phyloP scores from a whole-genome alignment of 2,797 vertebrate genomes.

The Megalops cyprinoides region DNA sequence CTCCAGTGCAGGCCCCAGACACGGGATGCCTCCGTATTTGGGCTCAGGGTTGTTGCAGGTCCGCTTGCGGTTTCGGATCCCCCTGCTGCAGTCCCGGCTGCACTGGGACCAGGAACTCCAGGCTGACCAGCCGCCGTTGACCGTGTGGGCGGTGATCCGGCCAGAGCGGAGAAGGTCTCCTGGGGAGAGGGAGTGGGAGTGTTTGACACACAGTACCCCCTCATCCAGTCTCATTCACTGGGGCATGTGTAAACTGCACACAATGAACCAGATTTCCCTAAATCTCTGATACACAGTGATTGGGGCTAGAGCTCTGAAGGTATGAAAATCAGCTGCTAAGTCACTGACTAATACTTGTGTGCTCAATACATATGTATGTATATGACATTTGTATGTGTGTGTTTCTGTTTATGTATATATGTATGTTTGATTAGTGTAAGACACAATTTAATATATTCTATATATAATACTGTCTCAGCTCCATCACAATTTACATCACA shows the following conservation, averaged over 20 bases:
- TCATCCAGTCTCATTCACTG: not conserved
- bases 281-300: not conserved
- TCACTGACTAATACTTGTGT: no score
- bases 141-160: slow-evolving; percentile 81
- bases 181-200: slow-evolving; percentile 40
- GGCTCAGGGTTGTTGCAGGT: slow-evolving; percentile 92
- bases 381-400: no score
- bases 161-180: slow-evolving; percentile 89
- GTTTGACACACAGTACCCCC: not conserved
- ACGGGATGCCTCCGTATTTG: slow-evolving; percentile 87
- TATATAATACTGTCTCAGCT: no score
- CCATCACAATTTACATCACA: not conserved
- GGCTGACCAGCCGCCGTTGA: slow-evolving; percentile 91
- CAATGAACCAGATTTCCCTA: not conserved
- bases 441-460: no score
- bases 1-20: slow-evolving; percentile 85
- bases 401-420: no score
- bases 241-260: not conserved
- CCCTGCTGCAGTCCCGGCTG: slow-evolving; percentile 91
- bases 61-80: slow-evolving; percentile 89
- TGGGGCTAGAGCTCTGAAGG: not conserved
- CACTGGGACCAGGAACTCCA: slow-evolving; percentile 95
- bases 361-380: no score
- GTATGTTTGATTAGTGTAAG: no score
- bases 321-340: not conserved